Evolutionary conservation across 1,140 invertebrate species (phyloP).

Genomic region (Dufourea novaeangliae): DNA sequence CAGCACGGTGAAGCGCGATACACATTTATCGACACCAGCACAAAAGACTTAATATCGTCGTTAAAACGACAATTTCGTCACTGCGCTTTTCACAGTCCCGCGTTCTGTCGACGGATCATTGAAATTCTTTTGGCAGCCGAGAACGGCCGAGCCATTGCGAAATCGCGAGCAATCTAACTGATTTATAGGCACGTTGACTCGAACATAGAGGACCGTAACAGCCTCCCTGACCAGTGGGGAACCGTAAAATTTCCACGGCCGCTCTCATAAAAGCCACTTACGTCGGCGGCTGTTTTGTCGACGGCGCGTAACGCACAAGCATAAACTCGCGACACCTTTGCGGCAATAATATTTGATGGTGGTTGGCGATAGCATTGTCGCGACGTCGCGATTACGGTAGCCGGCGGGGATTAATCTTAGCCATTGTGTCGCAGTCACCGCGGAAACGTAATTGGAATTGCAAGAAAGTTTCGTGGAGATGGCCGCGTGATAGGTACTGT

Average conservation of each 20-base stretch:
- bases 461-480: not conserved
- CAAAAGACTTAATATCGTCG: not conserved
- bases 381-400: not conserved
- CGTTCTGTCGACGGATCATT: not conserved
- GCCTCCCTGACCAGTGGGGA: no score
- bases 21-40: no score
- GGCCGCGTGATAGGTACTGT: not conserved
- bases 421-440: not conserved
- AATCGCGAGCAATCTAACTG: not conserved
- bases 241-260: slow-evolving; percentile 36
- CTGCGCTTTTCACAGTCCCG: not conserved
- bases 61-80: not conserved
- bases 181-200: slow-evolving; percentile 23
- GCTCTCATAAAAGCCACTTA: slow-evolving; percentile 36
- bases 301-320: not conserved
- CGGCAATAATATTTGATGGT: slow-evolving; percentile 25
- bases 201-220: not conserved
- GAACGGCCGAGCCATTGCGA: not conserved
- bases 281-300: slow-evolving; percentile 10
- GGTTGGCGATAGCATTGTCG: not conserved
- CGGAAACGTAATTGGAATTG: slow-evolving; percentile 10
- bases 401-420: slow-evolving; percentile 3
- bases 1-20: no score
- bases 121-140: slow-evolving; percentile 30
- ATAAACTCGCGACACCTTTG: slow-evolving; percentile 1